phyloP scores from a whole-genome alignment of 2,888 invertebrate species.

The Hypercompe scribonia region DNA sequence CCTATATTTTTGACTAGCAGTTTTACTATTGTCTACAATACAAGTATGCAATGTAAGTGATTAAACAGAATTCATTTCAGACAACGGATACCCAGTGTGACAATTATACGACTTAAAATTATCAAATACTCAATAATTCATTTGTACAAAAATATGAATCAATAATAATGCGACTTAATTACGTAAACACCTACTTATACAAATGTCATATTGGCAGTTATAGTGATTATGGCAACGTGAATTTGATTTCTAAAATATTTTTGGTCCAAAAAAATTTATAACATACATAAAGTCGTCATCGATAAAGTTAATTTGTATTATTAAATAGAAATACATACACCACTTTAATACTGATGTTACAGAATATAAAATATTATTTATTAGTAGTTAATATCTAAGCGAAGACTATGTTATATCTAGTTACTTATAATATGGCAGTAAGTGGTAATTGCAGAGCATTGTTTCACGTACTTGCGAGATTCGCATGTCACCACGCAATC shows the following conservation, averaged over 20 bases:
- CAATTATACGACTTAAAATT: constrained; percentile 38
- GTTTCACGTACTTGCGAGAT: constrained; percentile 75
- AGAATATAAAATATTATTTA: constrained; percentile 72
- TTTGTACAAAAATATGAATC: constrained; percentile 76
- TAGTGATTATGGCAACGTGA: constrained; percentile 84
- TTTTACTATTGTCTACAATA: constrained; percentile 54
- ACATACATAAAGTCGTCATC: constrained; percentile 74
- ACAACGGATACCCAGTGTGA: constrained; percentile 48
- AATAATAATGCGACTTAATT: constrained; percentile 59
- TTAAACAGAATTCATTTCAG: constrained; percentile 51
- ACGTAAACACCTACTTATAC: constrained; percentile 56
- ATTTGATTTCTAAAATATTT: constrained; percentile 84
- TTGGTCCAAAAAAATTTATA: constrained; percentile 81
- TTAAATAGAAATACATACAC: constrained; percentile 79
- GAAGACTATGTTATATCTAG: constrained; percentile 78
- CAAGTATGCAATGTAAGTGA: constrained; percentile 50
- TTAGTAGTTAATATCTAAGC: constrained; percentile 79
- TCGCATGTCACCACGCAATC: constrained; percentile 70
- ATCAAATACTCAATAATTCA: constrained; percentile 59
- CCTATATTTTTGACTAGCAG: constrained; percentile 71
- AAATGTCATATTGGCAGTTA: constrained; percentile 85
- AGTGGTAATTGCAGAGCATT: constrained; percentile 74
- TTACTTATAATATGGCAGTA: constrained; percentile 86
- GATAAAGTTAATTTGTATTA: constrained; percentile 65
- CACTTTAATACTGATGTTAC: constrained; percentile 85